Evolutionary conservation across 2,113 vertebrate genomes (phyloP).

Genomic region (Phyllostomus hastatus): DNA sequence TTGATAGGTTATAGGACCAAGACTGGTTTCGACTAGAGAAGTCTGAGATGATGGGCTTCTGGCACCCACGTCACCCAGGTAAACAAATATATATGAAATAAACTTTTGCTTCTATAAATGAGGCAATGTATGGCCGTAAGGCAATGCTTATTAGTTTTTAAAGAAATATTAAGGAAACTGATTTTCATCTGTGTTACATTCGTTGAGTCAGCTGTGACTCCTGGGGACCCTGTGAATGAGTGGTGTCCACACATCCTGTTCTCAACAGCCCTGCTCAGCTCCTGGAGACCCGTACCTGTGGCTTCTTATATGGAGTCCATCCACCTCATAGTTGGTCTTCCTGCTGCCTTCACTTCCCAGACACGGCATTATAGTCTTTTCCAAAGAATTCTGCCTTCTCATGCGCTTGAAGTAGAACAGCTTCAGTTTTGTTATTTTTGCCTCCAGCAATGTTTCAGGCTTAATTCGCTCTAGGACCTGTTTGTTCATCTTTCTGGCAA

Average conservation of each 20-base stretch:
- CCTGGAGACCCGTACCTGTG: no score
- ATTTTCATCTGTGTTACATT: neutral
- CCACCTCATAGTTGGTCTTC: neutral
- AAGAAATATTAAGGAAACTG: neutral
- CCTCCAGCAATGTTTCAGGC: neutral
- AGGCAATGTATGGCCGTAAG: neutral
- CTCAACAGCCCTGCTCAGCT: neutral
- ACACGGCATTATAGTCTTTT: neutral
- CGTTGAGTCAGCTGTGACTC: neutral
- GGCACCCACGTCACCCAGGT: neutral
- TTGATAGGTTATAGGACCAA: rapidly evolving
- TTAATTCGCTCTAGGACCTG: neutral
- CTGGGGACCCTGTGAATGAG: no score
- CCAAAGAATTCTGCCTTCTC: neutral
- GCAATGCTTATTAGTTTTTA: neutral
- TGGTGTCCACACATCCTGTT: neutral
- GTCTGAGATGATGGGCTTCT: rapidly evolving
- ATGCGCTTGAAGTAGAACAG: neutral
- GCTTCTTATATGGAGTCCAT: neutral
- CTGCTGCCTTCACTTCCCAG: neutral
- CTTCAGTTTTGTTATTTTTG: neutral
- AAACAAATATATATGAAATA: neutral
- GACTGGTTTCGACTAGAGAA: neutral
- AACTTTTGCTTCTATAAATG: neutral
- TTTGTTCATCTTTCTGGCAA: neutral